Evolutionary conservation across 1,140 invertebrate species (phyloP), one percentile per base, ranked within the genome.

Genomic region (Heliothis virescens): DNA sequence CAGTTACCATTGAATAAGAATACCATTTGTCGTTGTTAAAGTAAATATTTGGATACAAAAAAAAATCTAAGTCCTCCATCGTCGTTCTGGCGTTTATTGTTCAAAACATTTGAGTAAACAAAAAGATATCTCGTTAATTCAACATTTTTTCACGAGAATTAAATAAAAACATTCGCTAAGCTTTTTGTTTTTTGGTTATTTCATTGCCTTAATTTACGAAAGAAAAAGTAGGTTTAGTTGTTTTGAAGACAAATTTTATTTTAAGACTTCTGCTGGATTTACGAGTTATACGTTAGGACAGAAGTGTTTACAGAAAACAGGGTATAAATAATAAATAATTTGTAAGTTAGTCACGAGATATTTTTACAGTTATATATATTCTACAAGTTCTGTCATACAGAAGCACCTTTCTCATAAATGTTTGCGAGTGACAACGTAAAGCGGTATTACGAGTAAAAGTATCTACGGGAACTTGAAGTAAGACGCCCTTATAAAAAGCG

Each of bases 201-300:
- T 26, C 69, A 74, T 79, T 79, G 59, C 72, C 59, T 65, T 65
- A 79, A 73, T 79, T 79, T 71, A 65, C 59, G 52, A 47, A 69
- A 69, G 26, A 18, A 52, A 69, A 69, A 69, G 52, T 69, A 69
- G n/a, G 18, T 26, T 69, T 15, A n/a, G 48, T 50, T 67, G 16
- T 50, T 21, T 1, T 15, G 47, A 48, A 52, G 47, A 52, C 65
- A 48, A 48, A n/a, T 65, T 65, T 12, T 34, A 65, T 47, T 65
- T 65, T 16, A 16, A 10, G 16, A 65, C 41, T 65, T 48, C 18
- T 16, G n/a, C 29, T 52, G 16, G 63, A 50, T 67, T 67, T 9
- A 15, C 34, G 50, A 16, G 21, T 16, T 16, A 12, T 52, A 69
- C 15, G 13, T 34, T 34, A 26, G 18, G 7, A 55, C n/a, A 18